phyloP scores from a whole-genome alignment of 2,113 vertebrate genomes.

The Equus quagga region DNA sequence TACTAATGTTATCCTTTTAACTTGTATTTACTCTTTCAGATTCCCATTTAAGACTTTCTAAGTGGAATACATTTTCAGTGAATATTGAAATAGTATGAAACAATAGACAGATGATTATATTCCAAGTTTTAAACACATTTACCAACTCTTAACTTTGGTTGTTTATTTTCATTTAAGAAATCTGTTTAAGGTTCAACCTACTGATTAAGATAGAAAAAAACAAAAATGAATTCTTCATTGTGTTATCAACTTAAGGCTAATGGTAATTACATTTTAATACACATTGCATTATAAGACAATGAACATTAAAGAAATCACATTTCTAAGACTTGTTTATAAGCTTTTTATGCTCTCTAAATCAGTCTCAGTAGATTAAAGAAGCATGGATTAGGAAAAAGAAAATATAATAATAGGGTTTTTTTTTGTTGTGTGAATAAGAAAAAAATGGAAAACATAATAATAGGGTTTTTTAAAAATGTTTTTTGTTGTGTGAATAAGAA shows the following conservation, averaged over 20 bases:
- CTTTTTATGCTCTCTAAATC: conserved; percentile 67
- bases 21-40: background rate
- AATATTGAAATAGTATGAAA: background rate
- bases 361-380: conserved; percentile 22
- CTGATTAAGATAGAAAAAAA: conserved; percentile 19
- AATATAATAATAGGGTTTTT: background rate
- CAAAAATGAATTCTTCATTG: background rate
- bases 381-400: conserved; percentile 54
- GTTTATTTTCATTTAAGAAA: conserved; percentile 7
- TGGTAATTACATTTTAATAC: conserved; percentile 74
- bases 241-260: conserved; percentile 73
- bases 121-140: conserved; percentile 43
- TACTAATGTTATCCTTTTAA: conserved; percentile 55
- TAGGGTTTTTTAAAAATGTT: background rate
- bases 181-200: background rate
- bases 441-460: conserved; percentile 53
- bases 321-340: conserved; percentile 67
- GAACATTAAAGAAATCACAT: conserved; percentile 71
- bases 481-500: background rate
- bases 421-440: background rate
- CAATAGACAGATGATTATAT: background rate
- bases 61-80: background rate
- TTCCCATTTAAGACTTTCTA: background rate
- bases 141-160: background rate
- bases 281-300: conserved; percentile 60